Evolutionary conservation across 2,888 invertebrate species (phyloP).

Genomic region (Celastrina argiolus): DNA sequence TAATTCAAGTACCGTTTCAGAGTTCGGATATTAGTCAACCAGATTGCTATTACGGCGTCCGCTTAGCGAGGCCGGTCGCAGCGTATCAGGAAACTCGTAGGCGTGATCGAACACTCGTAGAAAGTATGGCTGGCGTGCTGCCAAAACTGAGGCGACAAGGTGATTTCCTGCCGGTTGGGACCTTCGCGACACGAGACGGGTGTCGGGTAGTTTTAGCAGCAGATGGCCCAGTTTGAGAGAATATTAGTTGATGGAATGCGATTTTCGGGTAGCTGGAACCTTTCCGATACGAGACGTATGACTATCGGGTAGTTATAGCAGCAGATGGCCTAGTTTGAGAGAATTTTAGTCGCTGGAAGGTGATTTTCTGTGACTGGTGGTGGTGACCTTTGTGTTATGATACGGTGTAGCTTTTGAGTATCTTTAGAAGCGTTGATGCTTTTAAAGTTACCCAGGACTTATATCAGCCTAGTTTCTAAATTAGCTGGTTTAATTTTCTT

Average conservation of each 20-base stretch:
- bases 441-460: no score
- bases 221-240: not conserved
- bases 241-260: no score
- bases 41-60: not conserved
- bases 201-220: not conserved
- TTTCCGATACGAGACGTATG: not conserved
- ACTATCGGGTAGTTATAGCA: not conserved
- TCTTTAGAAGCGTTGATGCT: no score
- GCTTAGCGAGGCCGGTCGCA: not conserved
- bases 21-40: not conserved
- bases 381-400: no score
- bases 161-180: slow-evolving; percentile 2
- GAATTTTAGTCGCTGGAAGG: no score
- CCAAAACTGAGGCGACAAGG: not conserved
- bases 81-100: not conserved
- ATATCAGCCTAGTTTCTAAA: no score
- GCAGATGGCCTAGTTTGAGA: no score
- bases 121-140: not conserved
- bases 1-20: no score
- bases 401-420: no score
- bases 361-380: no score
- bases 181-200: not conserved
- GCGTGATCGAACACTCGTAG: slow-evolving; percentile 8
- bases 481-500: no score
- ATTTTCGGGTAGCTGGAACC: not conserved